Evolutionary conservation across 2,797 vertebrate genomes (phyloP).

Genomic region (Crenichthys baileyi): DNA sequence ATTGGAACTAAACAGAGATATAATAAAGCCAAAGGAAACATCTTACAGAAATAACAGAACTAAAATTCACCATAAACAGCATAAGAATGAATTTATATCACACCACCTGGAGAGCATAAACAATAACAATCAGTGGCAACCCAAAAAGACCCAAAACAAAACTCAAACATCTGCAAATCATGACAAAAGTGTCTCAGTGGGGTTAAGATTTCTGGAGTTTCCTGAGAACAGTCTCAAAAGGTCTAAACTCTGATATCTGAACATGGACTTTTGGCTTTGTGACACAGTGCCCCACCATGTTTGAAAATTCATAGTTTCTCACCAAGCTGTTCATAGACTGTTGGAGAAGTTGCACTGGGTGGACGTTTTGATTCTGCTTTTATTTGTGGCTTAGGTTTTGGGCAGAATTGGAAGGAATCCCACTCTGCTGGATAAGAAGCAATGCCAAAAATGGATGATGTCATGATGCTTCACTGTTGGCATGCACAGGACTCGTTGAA

Average conservation of each 20-base stretch:
- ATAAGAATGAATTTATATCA: too few relatives aligned
- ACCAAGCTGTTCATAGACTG: neutral
- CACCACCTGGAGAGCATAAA: too few relatives aligned
- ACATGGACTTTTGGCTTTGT: neutral
- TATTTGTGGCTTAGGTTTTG: neutral
- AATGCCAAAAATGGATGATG: neutral
- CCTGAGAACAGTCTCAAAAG: neutral
- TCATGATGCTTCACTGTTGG: neutral
- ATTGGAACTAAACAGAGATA: too few relatives aligned
- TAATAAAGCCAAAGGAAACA: too few relatives aligned
- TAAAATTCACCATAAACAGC: too few relatives aligned
- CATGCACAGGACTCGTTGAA: too few relatives aligned
- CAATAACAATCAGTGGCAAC: too few relatives aligned
- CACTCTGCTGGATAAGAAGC: neutral
- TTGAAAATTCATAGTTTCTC: neutral
- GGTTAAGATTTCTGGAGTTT: neutral
- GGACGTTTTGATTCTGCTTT: neutral
- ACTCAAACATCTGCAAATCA: too few relatives aligned
- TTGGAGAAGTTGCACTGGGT: neutral
- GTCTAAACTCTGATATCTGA: neutral
- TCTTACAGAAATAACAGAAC: too few relatives aligned
- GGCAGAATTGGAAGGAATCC: neutral
- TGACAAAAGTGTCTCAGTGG: neutral
- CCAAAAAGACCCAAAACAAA: too few relatives aligned
- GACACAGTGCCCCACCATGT: neutral